These are phyloP conservation scores for Drosophila crucigera DNA, from an alignment of 2,888 invertebrate genomes.

Conservation along the genomic window DNA sequence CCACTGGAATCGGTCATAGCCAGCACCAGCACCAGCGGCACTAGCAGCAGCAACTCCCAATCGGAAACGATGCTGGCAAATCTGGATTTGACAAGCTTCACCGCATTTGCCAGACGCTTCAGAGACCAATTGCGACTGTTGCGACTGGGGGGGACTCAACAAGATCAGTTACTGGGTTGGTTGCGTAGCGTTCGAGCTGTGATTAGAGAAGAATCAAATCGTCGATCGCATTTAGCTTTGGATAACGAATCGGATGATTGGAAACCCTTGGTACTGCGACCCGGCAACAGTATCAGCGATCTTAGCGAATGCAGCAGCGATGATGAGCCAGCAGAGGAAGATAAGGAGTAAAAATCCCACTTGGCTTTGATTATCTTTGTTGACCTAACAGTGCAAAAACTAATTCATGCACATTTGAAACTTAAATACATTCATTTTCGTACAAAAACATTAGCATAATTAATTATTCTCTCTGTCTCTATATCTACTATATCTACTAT, in stretches of 20 bases:
- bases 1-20: not conserved
- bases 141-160: too few relatives aligned
- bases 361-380: not conserved
- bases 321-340: constrained; percentile 25
- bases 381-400: not conserved
- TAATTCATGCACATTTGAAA: not conserved
- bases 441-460: not conserved
- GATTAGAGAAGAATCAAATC: too few relatives aligned
- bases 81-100: too few relatives aligned
- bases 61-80: not conserved
- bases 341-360: not conserved
- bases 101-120: too few relatives aligned
- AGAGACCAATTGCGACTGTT: too few relatives aligned
- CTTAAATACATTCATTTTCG: not conserved
- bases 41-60: not conserved
- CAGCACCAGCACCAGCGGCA: not conserved
- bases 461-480: not conserved
- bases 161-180: too few relatives aligned
- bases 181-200: too few relatives aligned
- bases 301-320: constrained; percentile 61
- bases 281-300: constrained; percentile 67
- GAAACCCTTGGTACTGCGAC: constrained; percentile 11
- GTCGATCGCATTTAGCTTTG: too few relatives aligned
- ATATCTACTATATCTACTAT: too few relatives aligned
- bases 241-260: too few relatives aligned